Evolutionary conservation across 92 coral and sea anemone species (phyloP), one percentile per base, ranked within the genome.

Genomic region (Epizoanthus scotinus): DNA sequence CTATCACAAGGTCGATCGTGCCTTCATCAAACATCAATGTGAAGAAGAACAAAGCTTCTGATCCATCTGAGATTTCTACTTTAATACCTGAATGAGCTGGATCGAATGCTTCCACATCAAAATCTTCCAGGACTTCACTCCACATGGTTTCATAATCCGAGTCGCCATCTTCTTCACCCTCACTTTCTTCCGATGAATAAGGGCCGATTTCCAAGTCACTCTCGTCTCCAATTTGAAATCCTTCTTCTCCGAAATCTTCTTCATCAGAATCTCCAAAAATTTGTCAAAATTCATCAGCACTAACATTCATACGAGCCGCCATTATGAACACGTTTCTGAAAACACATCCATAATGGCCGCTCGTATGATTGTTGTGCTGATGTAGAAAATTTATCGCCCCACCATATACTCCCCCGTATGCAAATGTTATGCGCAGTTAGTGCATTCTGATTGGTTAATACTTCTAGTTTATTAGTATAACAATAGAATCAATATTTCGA

Each of bases 341-440:
- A 19, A 6, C 54, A 4, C 24, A 2, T 2, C 73, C 56, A 42
- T 42, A 3, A 42, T 68, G 73, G 73, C 53, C 13, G 66, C 13
- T 6, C 56, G 15, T 44, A 20, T 68, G 54, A 14, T 5, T 68
- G 28, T 25, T 38, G 15, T 25, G 24, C 12, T 29, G 73, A 68
- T 38, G 53, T 2, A 18, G 25, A 13, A 68, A 68, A 68, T 68
- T 68, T 31, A 1, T 31, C 4, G 36, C 28, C 13, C 24, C 24
- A 18, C 56, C 56, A 22, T 20, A 44, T 68, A 13, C 22, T 20
- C 24, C 53, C 28, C 9, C 14, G 6, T 18, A 1, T 40, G 24
- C 73, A 61, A 70, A 49, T 70, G 59, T 70, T 70, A 50, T 49
- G 60, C 12, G 40, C 75, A 70, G 75, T 50, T 20, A 60, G 75